Evolutionary conservation across 2,888 invertebrate genomes (phyloP).

Genomic region (Himalopsyche anomala): DNA sequence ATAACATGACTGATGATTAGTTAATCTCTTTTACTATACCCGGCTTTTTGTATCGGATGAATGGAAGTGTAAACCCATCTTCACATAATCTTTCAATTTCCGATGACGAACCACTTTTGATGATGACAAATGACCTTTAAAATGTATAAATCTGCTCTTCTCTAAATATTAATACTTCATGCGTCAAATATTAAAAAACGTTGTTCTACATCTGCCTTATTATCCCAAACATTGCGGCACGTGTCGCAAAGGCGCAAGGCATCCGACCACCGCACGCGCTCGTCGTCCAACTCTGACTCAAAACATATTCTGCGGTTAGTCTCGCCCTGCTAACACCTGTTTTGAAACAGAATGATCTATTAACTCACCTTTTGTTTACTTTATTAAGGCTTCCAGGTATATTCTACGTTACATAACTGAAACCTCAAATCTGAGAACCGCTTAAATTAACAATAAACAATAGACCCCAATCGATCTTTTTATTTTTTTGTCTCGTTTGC

Average conservation of each 20-base stretch:
- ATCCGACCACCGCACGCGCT: not conserved
- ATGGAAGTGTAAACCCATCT: too few relatives aligned
- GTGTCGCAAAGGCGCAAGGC: not conserved
- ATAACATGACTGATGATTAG: too few relatives aligned
- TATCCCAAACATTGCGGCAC: slow-evolving; percentile 2
- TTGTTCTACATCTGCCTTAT: not conserved
- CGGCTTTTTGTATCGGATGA: too few relatives aligned
- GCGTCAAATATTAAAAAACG: not conserved
- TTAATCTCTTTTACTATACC: too few relatives aligned
- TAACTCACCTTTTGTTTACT: not conserved
- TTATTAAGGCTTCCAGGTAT: slow-evolving; percentile 11
- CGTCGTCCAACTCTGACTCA: not conserved
- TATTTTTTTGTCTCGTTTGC: not conserved
- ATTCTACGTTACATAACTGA: not conserved
- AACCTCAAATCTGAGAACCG: slow-evolving; percentile 11
- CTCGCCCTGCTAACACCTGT: slow-evolving; percentile 1
- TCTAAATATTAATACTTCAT: too few relatives aligned
- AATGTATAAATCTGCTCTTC: too few relatives aligned
- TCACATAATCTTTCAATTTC: too few relatives aligned
- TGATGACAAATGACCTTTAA: too few relatives aligned
- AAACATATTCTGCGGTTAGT: slow-evolving; percentile 27
- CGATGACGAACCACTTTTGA: too few relatives aligned
- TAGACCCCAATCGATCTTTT: not conserved
- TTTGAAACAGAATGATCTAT: slow-evolving; percentile 5
- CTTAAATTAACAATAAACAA: not conserved